A percentile compares a stretch with the other conserved stretches of the same genome.
These are phyloP conservation scores for Vombatus ursinus DNA, from an alignment of 2,113 vertebrate species.

Conservation along the genomic window DNA sequence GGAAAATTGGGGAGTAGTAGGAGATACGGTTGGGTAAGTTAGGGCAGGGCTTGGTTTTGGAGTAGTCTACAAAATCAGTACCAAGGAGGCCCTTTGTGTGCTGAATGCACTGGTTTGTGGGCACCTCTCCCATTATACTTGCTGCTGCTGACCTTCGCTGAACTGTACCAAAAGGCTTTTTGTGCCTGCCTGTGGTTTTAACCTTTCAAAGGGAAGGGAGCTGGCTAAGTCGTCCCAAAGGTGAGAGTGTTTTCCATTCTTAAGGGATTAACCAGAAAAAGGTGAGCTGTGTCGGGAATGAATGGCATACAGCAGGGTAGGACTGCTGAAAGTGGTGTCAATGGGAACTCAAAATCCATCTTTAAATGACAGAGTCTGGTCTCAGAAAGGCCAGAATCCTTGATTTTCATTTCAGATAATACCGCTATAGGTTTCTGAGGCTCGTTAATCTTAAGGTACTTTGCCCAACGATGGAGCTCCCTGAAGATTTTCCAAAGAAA, in stretches of 20 bases:
- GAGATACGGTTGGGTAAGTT: neutral
- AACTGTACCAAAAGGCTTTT: conserved; percentile 1
- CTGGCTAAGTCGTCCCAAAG: conserved; percentile 19
- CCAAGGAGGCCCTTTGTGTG: neutral
- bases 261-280: conserved; percentile 36
- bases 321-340: neutral
- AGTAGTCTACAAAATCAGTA: neutral
- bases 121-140: neutral
- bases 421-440: neutral
- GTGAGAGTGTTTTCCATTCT: neutral
- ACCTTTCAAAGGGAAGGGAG: conserved; percentile 45
- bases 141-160: conserved; percentile 11
- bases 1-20: neutral
- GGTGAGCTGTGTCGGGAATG: neutral
- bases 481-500: neutral
- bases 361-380: accelerated
- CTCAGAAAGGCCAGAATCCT: neutral
- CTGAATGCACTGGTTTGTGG: neutral
- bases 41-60: neutral
- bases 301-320: accelerated
- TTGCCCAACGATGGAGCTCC: conserved; percentile 7
- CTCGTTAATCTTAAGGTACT: neutral
- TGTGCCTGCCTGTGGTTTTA: conserved; percentile 60
- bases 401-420: conserved; percentile 23
- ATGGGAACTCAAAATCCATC: accelerated